Evolutionary conservation across 1,140 invertebrate genomes (phyloP).

Genomic region (Drosophila albomicans): DNA sequence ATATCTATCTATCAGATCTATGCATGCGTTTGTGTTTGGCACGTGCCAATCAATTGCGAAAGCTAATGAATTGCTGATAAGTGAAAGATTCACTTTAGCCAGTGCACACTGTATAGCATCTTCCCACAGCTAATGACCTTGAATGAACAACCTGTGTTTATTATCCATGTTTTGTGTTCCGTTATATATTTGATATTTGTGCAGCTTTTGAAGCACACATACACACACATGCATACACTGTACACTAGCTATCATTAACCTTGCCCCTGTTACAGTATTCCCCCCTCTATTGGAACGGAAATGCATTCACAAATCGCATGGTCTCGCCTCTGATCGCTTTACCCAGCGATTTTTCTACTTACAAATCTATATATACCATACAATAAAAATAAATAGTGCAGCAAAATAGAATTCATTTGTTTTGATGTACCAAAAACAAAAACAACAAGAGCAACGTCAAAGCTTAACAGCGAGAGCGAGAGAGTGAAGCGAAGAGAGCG

Average conservation of each 20-base stretch:
- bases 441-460: background rate
- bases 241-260: slow-evolving; percentile 14
- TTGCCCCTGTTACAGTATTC: background rate
- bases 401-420: slow-evolving; percentile 46
- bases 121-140: slow-evolving; percentile 21
- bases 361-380: background rate
- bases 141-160: slow-evolving; percentile 13
- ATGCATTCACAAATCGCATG: background rate
- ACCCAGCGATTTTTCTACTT: background rate
- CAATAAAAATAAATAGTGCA: slow-evolving; percentile 1
- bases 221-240: background rate
- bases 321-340: background rate
- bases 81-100: background rate
- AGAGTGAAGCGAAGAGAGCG: slow-evolving; percentile 2
- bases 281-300: background rate
- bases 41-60: slow-evolving; percentile 30
- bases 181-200: slow-evolving; percentile 15
- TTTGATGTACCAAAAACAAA: slow-evolving; percentile 41
- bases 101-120: slow-evolving; percentile 15
- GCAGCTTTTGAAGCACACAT: slow-evolving; percentile 5
- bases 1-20: slow-evolving; percentile 6
- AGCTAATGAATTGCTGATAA: background rate
- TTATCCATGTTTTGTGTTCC: background rate
- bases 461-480: too few species aligned
- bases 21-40: slow-evolving; percentile 5